Evolutionary conservation across 2,888 invertebrate species (phyloP).

Genomic region (Lacanobia wlatinum): DNA sequence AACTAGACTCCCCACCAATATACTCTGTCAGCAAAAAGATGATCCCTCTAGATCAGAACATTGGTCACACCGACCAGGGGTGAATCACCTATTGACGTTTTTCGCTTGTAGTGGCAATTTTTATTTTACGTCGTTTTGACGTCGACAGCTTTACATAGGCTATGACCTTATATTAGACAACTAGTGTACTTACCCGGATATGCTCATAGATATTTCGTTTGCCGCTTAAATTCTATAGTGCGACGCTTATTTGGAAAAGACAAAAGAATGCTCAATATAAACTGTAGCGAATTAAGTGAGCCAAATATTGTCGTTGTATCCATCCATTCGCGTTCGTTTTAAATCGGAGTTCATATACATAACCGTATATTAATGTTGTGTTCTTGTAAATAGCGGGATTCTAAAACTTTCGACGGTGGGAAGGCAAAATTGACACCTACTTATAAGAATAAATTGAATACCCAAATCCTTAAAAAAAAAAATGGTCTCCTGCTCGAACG

Average conservation of each 20-base stretch:
- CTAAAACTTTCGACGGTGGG: conserved; percentile 11
- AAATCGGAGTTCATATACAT: conserved; percentile 54
- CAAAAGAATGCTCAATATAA: conserved; percentile 73
- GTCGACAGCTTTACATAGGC: conserved; percentile 79
- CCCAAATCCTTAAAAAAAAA: not conserved
- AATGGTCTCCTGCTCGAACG: not conserved
- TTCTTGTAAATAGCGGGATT: conserved; percentile 50
- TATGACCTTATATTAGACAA: conserved; percentile 71
- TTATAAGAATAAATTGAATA: not conserved
- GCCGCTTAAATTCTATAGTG: conserved; percentile 71
- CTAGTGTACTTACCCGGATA: conserved; percentile 75
- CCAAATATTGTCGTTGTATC: conserved; percentile 71
- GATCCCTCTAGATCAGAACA: conserved; percentile 80
- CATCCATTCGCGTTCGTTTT: conserved; percentile 65
- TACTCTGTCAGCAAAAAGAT: conserved; percentile 88
- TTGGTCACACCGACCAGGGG: conserved; percentile 80
- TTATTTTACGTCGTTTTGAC: conserved; percentile 63
- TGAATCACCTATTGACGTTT: conserved; percentile 71
- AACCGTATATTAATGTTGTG: conserved; percentile 46
- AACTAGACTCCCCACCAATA: conserved; percentile 83
- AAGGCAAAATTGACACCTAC: conserved; percentile 22
- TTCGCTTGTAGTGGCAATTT: conserved; percentile 81
- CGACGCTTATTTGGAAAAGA: conserved; percentile 80
- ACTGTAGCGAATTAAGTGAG: conserved; percentile 67
- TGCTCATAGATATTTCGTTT: conserved; percentile 73